Evolutionary conservation across 2,113 vertebrate species (phyloP).

Genomic region (Centrocercus urophasianus): DNA sequence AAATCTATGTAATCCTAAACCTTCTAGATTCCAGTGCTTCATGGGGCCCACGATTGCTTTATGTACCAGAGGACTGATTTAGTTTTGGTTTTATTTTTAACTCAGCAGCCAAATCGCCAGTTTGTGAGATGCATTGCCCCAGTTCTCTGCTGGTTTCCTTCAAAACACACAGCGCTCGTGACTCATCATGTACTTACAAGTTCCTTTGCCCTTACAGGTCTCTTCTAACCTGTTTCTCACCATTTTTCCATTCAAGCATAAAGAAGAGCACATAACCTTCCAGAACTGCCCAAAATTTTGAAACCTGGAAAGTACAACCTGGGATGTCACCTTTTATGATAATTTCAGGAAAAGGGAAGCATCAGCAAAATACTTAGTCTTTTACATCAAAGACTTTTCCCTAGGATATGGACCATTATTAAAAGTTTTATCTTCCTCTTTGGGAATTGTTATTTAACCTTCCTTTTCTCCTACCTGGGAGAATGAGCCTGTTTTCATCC

Average conservation of each 20-base stretch:
- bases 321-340: background rate
- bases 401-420: conserved; percentile 13
- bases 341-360: conserved; percentile 5
- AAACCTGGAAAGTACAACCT: background rate
- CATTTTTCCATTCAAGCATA: background rate
- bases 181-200: background rate
- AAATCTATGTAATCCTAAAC: background rate
- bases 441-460: background rate
- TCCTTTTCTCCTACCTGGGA: background rate
- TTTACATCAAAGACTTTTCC: conserved; percentile 2
- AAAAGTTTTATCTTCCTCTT: background rate
- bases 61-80: background rate
- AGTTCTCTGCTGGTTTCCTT: background rate
- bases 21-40: background rate
- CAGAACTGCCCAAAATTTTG: background rate
- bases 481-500: background rate
- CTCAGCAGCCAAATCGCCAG: background rate
- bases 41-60: background rate
- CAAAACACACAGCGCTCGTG: background rate
- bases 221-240: background rate
- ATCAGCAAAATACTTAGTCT: conserved; percentile 7
- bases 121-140: background rate
- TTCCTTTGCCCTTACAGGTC: background rate
- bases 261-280: background rate
- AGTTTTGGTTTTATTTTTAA: background rate